These are phyloP conservation scores for Drosophila neotestacea DNA, from an alignment of 2,888 invertebrate genomes.

Conservation along the genomic window DNA sequence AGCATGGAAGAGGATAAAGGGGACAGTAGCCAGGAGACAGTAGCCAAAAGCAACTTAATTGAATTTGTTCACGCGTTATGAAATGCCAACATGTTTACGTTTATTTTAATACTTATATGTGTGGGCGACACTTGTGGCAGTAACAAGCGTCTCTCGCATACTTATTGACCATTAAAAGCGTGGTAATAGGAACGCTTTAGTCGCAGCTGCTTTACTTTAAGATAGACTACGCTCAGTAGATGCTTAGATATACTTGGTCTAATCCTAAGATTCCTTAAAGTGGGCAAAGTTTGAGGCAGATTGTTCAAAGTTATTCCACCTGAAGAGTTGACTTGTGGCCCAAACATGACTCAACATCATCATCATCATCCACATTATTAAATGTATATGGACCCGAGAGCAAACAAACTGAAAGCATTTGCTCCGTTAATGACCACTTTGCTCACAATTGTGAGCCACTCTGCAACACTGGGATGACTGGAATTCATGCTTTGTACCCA, in stretches of 20 bases:
- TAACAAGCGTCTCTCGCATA: conserved; percentile 14
- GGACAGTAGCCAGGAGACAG: conserved; percentile 1
- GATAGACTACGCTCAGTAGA: neutral
- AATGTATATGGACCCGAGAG: conserved; percentile 8
- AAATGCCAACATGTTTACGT: conserved; percentile 62
- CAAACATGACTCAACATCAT: conserved; percentile 9
- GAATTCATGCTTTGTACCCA: conserved; percentile 14
- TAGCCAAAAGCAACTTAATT: conserved; percentile 59
- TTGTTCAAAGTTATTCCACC: conserved; percentile 5
- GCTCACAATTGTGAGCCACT: conserved; percentile 19
- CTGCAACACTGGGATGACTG: conserved; percentile 10
- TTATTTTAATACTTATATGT: conserved; percentile 32
- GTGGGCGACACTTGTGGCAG: conserved; percentile 43
- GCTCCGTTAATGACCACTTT: conserved; percentile 26
- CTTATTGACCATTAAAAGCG: conserved; percentile 40
- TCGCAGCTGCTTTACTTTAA: conserved; percentile 36
- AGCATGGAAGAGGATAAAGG: neutral
- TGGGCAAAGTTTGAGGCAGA: neutral
- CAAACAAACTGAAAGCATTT: conserved; percentile 38
- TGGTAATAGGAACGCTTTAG: conserved; percentile 37
- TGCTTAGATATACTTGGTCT: too few species aligned
- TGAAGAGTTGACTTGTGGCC: conserved; percentile 13
- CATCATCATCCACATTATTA: neutral
- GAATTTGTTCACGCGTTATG: conserved; percentile 77
- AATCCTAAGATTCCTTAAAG: neutral